These are phyloP conservation scores for Bostrychus sinensis DNA, from an alignment of 2,113 vertebrate genomes.

Conservation along the genomic window DNA sequence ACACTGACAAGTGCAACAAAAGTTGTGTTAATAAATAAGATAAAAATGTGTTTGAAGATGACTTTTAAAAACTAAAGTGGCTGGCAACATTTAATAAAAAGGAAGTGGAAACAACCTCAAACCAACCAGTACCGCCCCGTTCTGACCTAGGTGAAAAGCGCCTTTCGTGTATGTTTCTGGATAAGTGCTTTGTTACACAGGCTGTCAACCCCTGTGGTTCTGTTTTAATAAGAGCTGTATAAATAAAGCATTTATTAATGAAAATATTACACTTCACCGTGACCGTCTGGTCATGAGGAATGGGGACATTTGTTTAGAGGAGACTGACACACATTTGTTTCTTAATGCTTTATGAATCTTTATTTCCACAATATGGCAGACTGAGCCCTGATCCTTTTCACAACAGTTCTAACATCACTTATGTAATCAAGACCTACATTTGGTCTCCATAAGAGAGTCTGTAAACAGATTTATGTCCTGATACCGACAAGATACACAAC, in stretches of 20 bases:
- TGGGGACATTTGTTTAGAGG: not conserved
- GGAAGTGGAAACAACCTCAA: too few relatives aligned
- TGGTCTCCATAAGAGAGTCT: not conserved
- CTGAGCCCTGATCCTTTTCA: not conserved
- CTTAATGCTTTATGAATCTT: not conserved
- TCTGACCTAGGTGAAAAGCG: too few relatives aligned
- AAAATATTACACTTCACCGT: conserved; percentile 35
- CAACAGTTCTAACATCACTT: not conserved
- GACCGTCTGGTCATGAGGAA: conserved; percentile 9
- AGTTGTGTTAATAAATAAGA: too few relatives aligned
- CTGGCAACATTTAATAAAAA: too few relatives aligned
- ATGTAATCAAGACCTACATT: not conserved
- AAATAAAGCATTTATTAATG: conserved; percentile 53
- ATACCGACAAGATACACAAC: conserved; percentile 4
- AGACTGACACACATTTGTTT: conserved; percentile 6
- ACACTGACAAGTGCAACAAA: too few relatives aligned
- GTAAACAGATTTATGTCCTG: conserved; percentile 5
- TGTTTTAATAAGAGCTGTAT: conserved; percentile 34
- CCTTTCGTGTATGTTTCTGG: conserved; percentile 20
- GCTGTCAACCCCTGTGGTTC: conserved; percentile 17
- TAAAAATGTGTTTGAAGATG: too few relatives aligned
- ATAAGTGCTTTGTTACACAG: conserved; percentile 19
- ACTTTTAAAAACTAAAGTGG: too few relatives aligned
- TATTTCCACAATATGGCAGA: not conserved
- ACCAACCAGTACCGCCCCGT: too few relatives aligned